These are phyloP conservation scores for Aythya fuligula DNA, from an alignment of 2,797 vertebrate genomes.

Conservation along the genomic window DNA sequence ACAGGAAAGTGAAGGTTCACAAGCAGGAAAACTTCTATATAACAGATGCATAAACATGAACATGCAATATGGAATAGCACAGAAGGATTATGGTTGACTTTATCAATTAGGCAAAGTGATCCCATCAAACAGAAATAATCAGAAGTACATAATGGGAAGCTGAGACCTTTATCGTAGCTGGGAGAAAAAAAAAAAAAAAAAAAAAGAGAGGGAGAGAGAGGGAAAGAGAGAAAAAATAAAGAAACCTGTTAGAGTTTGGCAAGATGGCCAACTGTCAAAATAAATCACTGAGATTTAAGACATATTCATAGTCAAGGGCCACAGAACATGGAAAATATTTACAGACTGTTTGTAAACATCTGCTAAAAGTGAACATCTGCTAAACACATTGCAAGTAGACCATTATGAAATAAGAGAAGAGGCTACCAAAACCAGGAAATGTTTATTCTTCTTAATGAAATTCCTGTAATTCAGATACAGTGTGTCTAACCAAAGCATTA, in stretches of 20 bases:
- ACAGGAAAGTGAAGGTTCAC: background rate
- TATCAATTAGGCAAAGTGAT: background rate
- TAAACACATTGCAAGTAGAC: background rate
- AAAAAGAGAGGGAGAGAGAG: too few relatives aligned
- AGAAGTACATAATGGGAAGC: rapidly evolving
- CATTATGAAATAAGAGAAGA: background rate
- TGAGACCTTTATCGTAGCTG: rapidly evolving
- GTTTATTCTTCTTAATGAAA: background rate
- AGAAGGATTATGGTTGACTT: background rate
- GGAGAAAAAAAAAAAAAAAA: background rate
- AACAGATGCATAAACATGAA: background rate
- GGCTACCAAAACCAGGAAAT: background rate
- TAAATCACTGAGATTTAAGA: background rate
- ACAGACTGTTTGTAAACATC: background rate
- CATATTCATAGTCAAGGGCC: background rate
- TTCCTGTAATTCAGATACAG: background rate
- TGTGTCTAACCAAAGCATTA: background rate
- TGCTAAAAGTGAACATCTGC: background rate
- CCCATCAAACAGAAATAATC: background rate
- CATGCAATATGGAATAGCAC: background rate
- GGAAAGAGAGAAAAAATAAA: background rate
- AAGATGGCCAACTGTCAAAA: background rate
- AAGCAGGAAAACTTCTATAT: background rate
- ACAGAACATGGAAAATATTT: background rate
- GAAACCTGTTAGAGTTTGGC: background rate